Evolutionary conservation across 37 sponge, comb jelly and placozoan species (phyloP).

Genomic region (Dysidea cf. avara): DNA sequence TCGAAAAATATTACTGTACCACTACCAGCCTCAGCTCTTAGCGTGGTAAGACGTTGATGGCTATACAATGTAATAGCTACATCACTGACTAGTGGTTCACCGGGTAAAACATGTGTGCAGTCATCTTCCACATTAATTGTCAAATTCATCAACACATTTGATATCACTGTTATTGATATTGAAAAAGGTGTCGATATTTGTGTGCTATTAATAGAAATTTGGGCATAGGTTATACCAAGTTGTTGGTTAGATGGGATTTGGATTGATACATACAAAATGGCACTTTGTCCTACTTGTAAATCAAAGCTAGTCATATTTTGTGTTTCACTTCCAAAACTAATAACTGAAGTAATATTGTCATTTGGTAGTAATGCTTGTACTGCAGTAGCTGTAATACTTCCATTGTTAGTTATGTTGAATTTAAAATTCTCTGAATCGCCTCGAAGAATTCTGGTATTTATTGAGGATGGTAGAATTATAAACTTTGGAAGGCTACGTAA

Average conservation of each 20-base stretch:
- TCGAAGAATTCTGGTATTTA: constrained; percentile 26
- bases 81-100: constrained; percentile 26
- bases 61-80: too few species aligned
- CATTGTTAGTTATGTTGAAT: constrained; percentile 45
- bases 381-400: constrained; percentile 17
- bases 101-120: constrained; percentile 33
- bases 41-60: too few species aligned
- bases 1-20: constrained; percentile 22
- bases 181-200: constrained; percentile 11
- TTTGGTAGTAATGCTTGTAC: constrained; percentile 15
- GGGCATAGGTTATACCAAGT: constrained; percentile 13
- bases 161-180: constrained; percentile 11
- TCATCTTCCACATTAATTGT: too few species aligned
- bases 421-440: constrained; percentile 17
- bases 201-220: constrained; percentile 1
- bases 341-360: constrained; percentile 8
- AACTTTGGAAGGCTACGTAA: constrained; percentile 27
- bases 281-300: constrained; percentile 22
- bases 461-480: constrained; percentile 6
- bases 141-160: constrained; percentile 26
- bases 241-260: neutral
- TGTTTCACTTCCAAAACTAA: constrained; percentile 21
- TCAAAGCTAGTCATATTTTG: constrained; percentile 10
- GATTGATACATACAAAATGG: constrained; percentile 3
- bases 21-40: constrained; percentile 10